Evolutionary conservation across 2,888 invertebrate genomes (phyloP).

Genomic region (Drosophila meridionalis): DNA sequence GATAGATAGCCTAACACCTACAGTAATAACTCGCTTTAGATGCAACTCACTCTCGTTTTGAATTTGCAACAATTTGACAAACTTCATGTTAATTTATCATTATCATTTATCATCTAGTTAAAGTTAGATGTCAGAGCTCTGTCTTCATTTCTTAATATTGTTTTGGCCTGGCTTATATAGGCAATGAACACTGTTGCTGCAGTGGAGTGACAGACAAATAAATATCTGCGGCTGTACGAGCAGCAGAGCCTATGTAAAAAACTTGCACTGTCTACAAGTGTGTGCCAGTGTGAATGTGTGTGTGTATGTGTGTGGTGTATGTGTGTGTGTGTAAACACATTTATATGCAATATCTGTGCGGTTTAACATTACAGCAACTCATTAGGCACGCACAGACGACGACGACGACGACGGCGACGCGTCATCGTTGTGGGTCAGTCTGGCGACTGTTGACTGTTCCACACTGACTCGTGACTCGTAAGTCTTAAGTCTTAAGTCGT

Average conservation of each 20-base stretch:
- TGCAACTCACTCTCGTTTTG: background rate
- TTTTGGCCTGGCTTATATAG: background rate
- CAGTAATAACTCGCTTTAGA: slow-evolving; percentile 5
- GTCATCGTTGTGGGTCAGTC: slow-evolving; percentile 67
- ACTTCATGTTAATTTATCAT: background rate
- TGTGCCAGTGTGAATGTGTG: slow-evolving; percentile 6
- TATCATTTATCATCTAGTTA: background rate
- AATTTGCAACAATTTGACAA: background rate
- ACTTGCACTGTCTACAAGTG: slow-evolving; percentile 31
- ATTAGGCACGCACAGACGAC: slow-evolving; percentile 76
- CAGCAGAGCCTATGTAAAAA: slow-evolving; percentile 35
- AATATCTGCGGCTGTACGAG: slow-evolving; percentile 24
- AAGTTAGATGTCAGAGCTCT: too few relatives aligned
- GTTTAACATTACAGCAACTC: slow-evolving; percentile 74
- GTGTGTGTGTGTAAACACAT: slow-evolving; percentile 15
- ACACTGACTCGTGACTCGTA: slow-evolving; percentile 19
- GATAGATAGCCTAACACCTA: background rate
- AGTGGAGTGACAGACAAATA: slow-evolving; percentile 21
- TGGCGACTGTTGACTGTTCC: slow-evolving; percentile 30
- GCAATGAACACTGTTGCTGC: slow-evolving; percentile 34
- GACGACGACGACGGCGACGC: slow-evolving; percentile 52
- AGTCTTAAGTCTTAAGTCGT: slow-evolving; percentile 11
- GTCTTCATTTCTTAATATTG: background rate
- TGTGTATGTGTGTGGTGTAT: slow-evolving; percentile 12
- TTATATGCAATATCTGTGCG: slow-evolving; percentile 45